Base-by-base conservation (phyloP, 2,113 vertebrate species). In the Elephas maximus region DNA sequence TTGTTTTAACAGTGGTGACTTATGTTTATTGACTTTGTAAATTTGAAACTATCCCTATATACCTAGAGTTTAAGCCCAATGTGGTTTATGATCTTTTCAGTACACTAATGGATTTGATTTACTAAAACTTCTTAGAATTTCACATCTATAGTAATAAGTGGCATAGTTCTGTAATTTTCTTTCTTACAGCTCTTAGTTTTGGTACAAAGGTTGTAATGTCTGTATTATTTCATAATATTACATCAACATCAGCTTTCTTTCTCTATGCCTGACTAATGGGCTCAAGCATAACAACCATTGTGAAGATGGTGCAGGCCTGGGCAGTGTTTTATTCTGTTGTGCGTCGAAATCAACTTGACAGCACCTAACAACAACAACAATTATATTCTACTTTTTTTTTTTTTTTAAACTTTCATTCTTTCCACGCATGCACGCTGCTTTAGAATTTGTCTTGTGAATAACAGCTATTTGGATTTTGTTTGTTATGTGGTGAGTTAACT, bases 11-110 rank as follows among this genome's bases (percentile, higher is more conserved):
- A 62, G 60, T 23, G 17, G 26, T 71, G 44, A 94, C 87, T 87
- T 92, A 53, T 9, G 0, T 17, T 85, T 90, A 81, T 63, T 15
- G 44, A 41, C 93, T 95, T 95, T 88, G 24, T 84, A 80, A 90
- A 71, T 63, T 73, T 92, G 71, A 94, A 90, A 63, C 28, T 78
- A 71, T 65, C 44, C 30, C 88, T 21, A 24, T 41, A 26, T 45
- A 85, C 17, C 4, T 57, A 30, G n/a, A 65, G 37, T 37, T 37
- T 71, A 88, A 96, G 60, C 9, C 48, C 77, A 91, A 17, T 41
- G 33, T 53, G 9, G 2, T 76, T 62, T 65, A 88, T 23, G 30
- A 48, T 33, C 30, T 88, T 88, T 88, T 69, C 53, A 62, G 79
- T 10, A 26, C 15, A 82, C 23, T 71, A 41, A 14, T 76, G 9